Percentiles rank a stretch among this genome's conserved stretches.
Conservation (phyloP, 2,797 vertebrate species). For the Hydrocynus forskahlii region DNA sequence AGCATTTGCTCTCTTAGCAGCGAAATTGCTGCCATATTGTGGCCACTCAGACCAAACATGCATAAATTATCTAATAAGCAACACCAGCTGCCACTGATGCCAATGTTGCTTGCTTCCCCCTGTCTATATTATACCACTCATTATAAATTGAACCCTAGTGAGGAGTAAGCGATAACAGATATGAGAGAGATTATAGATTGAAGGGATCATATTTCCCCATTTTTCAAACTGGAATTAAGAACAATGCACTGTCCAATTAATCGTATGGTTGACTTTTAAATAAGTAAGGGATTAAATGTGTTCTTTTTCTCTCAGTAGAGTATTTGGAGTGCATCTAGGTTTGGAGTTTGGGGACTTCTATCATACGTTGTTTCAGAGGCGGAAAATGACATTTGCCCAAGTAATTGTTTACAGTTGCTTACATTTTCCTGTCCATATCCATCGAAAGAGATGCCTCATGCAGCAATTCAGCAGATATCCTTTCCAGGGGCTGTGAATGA, state of each 20-base stretch:
- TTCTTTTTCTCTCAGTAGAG: not conserved
- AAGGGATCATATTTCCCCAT: constrained; percentile 24
- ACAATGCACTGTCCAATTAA: not conserved
- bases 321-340: not conserved
- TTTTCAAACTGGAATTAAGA: not conserved
- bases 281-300: not conserved
- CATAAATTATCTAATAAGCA: constrained; percentile 50
- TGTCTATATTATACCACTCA: constrained; percentile 26
- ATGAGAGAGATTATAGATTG: constrained; percentile 6
- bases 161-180: no score
- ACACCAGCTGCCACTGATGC: constrained; percentile 47
- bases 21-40: constrained; percentile 48
- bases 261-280: not conserved
- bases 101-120: constrained; percentile 27
- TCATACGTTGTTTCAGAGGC: not conserved
- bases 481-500: not conserved
- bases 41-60: constrained; percentile 32
- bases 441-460: not conserved
- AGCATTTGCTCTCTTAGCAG: constrained; percentile 43
- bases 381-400: not conserved
- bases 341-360: not conserved
- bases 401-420: not conserved
- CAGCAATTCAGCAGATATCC: not conserved
- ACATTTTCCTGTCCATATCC: not conserved
- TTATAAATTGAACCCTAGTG: not conserved